Evolutionary conservation across 2,888 invertebrate species (phyloP).

Genomic region (Platynereis dumerilii): DNA sequence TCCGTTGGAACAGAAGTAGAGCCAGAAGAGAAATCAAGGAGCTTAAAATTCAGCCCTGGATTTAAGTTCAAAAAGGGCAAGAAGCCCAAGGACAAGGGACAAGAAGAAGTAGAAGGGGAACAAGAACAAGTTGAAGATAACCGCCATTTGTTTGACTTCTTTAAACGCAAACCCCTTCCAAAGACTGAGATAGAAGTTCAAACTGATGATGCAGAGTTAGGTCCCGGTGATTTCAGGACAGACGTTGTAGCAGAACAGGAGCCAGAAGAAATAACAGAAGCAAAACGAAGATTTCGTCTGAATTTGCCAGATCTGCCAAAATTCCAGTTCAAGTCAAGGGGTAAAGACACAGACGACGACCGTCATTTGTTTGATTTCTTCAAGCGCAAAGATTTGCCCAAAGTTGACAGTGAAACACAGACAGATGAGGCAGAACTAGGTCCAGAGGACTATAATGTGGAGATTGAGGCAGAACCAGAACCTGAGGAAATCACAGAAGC

Average conservation of each 20-base stretch:
- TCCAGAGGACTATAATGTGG: constrained; percentile 8
- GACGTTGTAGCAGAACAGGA: background rate
- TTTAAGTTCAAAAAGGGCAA: background rate
- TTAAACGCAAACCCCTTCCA: background rate
- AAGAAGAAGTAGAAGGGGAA: background rate
- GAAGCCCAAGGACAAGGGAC: background rate
- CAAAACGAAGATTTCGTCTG: background rate
- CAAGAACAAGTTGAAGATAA: too few relatives aligned
- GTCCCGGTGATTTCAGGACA: background rate
- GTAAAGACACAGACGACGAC: too few relatives aligned
- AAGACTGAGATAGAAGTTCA: background rate
- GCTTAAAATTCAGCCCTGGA: background rate
- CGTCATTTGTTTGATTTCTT: too few relatives aligned
- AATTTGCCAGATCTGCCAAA: background rate
- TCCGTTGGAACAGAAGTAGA: background rate
- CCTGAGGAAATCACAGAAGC: too few relatives aligned
- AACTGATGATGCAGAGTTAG: background rate
- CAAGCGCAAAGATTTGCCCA: too few relatives aligned
- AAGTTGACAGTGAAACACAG: background rate
- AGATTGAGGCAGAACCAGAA: constrained; percentile 1
- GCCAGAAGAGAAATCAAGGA: background rate
- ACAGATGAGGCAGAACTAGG: constrained; percentile 12
- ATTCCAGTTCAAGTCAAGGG: too few relatives aligned
- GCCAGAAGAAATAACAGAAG: constrained; percentile 2
- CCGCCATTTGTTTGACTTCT: too few relatives aligned